Evolutionary conservation across 2,888 invertebrate species (phyloP).

Genomic region (Blastobasis adustella): DNA sequence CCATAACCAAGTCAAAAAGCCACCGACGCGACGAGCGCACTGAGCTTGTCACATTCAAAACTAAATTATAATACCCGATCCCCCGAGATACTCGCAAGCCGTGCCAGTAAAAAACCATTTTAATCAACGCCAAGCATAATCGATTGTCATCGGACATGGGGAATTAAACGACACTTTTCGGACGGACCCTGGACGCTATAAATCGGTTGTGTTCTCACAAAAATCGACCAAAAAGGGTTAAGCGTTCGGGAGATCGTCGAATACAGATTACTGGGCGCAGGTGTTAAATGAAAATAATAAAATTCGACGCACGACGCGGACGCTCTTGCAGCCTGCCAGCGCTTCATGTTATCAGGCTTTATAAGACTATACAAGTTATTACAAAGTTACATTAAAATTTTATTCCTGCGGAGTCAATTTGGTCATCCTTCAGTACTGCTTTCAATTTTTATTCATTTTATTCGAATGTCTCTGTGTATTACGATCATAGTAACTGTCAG

Average conservation of each 20-base stretch:
- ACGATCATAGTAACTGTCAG: no score
- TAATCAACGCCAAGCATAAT: constrained; percentile 57
- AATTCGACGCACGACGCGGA: constrained; percentile 50
- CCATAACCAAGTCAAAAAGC: neutral
- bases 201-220: constrained; percentile 45
- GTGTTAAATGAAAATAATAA: constrained; percentile 76
- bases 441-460: no score
- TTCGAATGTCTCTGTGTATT: no score
- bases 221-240: constrained; percentile 69
- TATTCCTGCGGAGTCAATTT: no score
- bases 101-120: constrained; percentile 22
- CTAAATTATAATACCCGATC: neutral
- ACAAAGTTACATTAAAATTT: no score
- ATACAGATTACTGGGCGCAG: constrained; percentile 71
- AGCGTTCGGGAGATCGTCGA: constrained; percentile 71
- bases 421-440: no score
- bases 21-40: neutral
- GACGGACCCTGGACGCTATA: constrained; percentile 51
- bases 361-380: no score
- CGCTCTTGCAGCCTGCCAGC: neutral
- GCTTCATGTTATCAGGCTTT: neutral
- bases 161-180: constrained; percentile 69
- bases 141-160: constrained; percentile 58
- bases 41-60: neutral
- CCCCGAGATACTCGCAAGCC: neutral